phyloP scores from a whole-genome alignment of 2,797 vertebrate genomes.

The Stomatorhinus walkeri region DNA sequence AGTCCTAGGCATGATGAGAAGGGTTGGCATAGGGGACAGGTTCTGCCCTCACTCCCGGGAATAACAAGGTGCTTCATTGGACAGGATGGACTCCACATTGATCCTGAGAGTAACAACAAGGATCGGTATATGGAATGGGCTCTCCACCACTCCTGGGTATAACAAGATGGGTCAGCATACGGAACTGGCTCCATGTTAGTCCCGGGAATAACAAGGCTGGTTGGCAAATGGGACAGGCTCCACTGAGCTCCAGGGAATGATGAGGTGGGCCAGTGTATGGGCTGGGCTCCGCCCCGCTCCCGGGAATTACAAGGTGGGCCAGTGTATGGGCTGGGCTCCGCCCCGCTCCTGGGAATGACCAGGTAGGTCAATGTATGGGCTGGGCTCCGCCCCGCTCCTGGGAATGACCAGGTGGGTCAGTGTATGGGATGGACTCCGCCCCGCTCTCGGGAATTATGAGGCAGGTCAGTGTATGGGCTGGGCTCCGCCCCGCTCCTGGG shows the following conservation, averaged over 20 bases:
- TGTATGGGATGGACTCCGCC: background rate
- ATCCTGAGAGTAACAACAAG: slow-evolving; percentile 29
- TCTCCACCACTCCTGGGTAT: background rate
- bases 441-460: background rate
- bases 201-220: background rate
- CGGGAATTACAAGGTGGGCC: background rate
- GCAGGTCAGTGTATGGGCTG: background rate
- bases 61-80: background rate
- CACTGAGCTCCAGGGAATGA: no score
- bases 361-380: background rate
- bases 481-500: background rate
- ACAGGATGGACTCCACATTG: background rate
- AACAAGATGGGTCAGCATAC: background rate
- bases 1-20: slow-evolving; percentile 27
- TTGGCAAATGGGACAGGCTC: background rate
- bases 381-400: background rate
- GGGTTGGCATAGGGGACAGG: background rate
- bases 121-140: background rate
- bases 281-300: no score
- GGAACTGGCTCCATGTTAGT: background rate
- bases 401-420: background rate
- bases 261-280: no score
- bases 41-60: background rate
- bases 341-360: background rate
- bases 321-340: background rate